phyloP scores from a whole-genome alignment of 1,140 invertebrate species.

The Globodera ellingtonae region DNA sequence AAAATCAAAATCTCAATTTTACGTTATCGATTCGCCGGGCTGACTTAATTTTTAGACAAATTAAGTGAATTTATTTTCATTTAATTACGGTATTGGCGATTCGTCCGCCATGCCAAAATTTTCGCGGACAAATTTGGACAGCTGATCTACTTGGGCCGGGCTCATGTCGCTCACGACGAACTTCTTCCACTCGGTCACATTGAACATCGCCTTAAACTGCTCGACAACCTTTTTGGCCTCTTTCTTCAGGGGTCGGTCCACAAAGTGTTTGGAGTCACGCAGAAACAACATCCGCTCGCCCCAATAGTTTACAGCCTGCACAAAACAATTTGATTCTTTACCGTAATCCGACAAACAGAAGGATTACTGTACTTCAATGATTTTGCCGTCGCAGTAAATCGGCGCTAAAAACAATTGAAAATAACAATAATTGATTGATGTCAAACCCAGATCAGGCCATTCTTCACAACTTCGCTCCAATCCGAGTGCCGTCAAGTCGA shows the following conservation, averaged over 20 bases:
- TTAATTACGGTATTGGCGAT: slow-evolving; percentile 41
- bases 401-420: too few species aligned
- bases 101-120: slow-evolving; percentile 56
- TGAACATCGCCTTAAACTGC: slow-evolving; percentile 18
- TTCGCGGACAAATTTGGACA: slow-evolving; percentile 50
- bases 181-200: background rate
- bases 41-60: too few species aligned
- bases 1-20: background rate
- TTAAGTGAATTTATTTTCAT: too few species aligned
- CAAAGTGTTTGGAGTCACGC: slow-evolving; percentile 77
- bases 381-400: background rate
- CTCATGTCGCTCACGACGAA: slow-evolving; percentile 6
- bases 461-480: background rate
- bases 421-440: too few species aligned
- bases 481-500: background rate
- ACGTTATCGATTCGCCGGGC: too few species aligned
- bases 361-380: background rate
- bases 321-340: background rate
- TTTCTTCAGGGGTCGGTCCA: slow-evolving; percentile 78
- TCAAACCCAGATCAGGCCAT: background rate
- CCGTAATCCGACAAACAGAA: background rate
- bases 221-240: slow-evolving; percentile 45
- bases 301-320: slow-evolving; percentile 9
- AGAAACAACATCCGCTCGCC: slow-evolving; percentile 8
- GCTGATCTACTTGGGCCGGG: slow-evolving; percentile 25